These are phyloP conservation scores for Incurvaria masculella DNA, from an alignment of 2,888 invertebrate genomes.

Conservation along the genomic window DNA sequence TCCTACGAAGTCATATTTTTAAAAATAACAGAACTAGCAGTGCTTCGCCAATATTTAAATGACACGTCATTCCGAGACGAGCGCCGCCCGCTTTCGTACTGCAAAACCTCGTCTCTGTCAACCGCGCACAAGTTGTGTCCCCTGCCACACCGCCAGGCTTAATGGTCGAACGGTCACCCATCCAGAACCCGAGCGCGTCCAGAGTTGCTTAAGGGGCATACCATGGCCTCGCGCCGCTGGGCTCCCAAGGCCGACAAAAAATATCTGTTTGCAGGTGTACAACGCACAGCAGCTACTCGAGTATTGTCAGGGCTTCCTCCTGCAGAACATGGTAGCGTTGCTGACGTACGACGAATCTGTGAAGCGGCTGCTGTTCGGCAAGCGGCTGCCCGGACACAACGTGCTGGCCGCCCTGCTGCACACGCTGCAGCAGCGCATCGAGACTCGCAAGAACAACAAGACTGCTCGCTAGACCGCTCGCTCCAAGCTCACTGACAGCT, in stretches of 20 bases:
- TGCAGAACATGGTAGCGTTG: conserved; percentile 93
- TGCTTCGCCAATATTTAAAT: no score
- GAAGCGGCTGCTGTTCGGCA: conserved; percentile 82
- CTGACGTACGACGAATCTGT: conserved; percentile 89
- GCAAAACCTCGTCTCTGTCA: conserved; percentile 89
- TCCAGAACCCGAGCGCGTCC: no score
- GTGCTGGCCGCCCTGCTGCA: conserved; percentile 77
- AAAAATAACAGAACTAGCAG: no score
- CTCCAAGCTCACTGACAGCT: no score
- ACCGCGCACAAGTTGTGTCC: no score
- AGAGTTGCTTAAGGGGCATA: no score
- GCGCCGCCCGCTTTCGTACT: conserved; percentile 79
- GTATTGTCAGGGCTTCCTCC: conserved; percentile 85
- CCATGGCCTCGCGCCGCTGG: no score
- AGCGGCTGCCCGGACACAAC: conserved; percentile 86
- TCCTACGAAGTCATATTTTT: no score
- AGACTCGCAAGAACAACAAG: conserved; percentile 56
- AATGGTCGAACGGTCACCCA: no score
- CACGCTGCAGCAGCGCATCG: conserved; percentile 79
- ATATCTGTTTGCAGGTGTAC: conserved; percentile 64
- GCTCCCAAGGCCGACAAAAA: no score
- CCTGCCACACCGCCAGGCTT: no score
- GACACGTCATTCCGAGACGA: conserved; percentile 79
- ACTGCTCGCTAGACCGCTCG: conserved; percentile 10
- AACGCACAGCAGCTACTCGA: conserved; percentile 82